A percentile compares a stretch with the other conserved stretches of the same genome.
Conservation (phyloP, 2,888 invertebrate genomes). For the Erebia ligea region DNA sequence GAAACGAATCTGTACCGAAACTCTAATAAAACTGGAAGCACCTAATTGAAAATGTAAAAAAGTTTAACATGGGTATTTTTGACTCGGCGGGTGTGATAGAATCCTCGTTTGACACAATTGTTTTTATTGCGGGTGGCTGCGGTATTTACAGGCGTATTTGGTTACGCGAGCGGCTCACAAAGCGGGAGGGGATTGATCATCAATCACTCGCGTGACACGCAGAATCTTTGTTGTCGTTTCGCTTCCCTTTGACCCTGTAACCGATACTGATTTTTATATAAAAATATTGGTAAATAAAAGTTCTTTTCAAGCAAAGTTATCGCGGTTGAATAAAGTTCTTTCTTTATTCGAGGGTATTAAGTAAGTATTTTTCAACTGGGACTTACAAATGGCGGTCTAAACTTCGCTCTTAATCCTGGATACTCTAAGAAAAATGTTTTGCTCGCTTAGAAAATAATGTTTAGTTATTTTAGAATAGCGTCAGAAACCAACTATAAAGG, state of each 20-base stretch:
- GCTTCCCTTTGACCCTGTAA: conserved; percentile 60
- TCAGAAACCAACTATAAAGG: not conserved
- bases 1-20: too few species aligned
- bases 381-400: conserved; percentile 9
- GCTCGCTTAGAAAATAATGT: not conserved
- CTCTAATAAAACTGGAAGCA: too few species aligned
- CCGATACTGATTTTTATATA: conserved; percentile 49
- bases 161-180: conserved; percentile 60
- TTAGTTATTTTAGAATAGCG: not conserved
- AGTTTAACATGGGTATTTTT: conserved; percentile 10
- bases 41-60: too few species aligned
- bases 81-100: conserved; percentile 24
- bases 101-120: conserved; percentile 35
- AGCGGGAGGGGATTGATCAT: conserved; percentile 57
- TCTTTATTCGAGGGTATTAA: not conserved
- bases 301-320: conserved; percentile 26
- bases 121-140: conserved; percentile 45
- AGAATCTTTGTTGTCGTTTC: conserved; percentile 59
- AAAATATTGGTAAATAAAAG: conserved; percentile 46
- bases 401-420: not conserved
- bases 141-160: conserved; percentile 58
- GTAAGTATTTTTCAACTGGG: conserved; percentile 8
- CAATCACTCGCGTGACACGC: conserved; percentile 74
- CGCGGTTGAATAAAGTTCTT: conserved; percentile 21
- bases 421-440: not conserved